Percentiles rank a stretch among this genome's conserved stretches.
These are phyloP conservation scores for Loripinus fragilis DNA, from an alignment of 2,888 invertebrate genomes.

Conservation along the genomic window DNA sequence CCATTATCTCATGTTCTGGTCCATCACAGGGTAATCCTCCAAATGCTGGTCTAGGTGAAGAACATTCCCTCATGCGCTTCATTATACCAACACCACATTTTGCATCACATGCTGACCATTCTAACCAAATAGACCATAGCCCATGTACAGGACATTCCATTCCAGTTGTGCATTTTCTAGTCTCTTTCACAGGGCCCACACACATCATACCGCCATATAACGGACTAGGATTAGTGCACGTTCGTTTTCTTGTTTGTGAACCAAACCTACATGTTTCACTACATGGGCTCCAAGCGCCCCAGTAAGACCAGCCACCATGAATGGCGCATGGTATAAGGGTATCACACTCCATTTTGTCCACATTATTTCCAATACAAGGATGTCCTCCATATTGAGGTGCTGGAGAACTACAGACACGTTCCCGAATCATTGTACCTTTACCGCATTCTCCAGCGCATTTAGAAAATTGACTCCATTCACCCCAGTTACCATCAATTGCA, in stretches of 20 bases:
- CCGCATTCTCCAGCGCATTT: slow-evolving; percentile 37
- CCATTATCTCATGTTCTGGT: slow-evolving; percentile 3
- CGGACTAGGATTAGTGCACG: slow-evolving; percentile 53
- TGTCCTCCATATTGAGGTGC: slow-evolving; percentile 49
- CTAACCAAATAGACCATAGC: slow-evolving; percentile 50
- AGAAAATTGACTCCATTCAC: slow-evolving; percentile 31
- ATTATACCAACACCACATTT: slow-evolving; percentile 44
- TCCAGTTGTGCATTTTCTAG: slow-evolving; percentile 34
- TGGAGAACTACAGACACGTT: slow-evolving; percentile 47
- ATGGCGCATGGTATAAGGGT: slow-evolving; percentile 43
- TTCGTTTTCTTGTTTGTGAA: slow-evolving; percentile 27
- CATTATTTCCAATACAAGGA: slow-evolving; percentile 35
- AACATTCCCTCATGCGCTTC: slow-evolving; percentile 33
- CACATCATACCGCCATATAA: slow-evolving; percentile 47
- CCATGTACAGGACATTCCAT: slow-evolving; percentile 39
- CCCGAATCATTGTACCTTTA: slow-evolving; percentile 28
- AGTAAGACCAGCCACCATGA: slow-evolving; percentile 49
- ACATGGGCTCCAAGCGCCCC: slow-evolving; percentile 49
- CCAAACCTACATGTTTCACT: slow-evolving; percentile 46
- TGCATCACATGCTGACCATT: slow-evolving; percentile 38
- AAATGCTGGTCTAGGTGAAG: slow-evolving; percentile 37
- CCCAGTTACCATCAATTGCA: slow-evolving; percentile 44
- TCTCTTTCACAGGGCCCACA: slow-evolving; percentile 38
- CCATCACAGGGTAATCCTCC: slow-evolving; percentile 48
- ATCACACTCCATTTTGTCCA: slow-evolving; percentile 45